These are phyloP conservation scores for Octodon degus DNA, from an alignment of 2,113 vertebrate genomes.

Conservation along the genomic window DNA sequence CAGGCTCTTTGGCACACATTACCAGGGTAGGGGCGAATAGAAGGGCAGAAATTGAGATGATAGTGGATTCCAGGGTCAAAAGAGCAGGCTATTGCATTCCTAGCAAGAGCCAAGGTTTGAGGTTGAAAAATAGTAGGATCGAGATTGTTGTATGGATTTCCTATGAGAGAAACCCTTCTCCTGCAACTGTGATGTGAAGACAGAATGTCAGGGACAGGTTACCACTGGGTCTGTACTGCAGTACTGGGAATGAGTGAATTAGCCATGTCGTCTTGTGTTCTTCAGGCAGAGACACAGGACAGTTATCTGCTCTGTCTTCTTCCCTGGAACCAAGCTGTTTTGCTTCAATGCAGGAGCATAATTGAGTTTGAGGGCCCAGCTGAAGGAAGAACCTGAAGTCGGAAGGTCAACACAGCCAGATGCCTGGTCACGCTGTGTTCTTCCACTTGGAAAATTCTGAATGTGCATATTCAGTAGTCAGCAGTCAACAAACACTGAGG, in stretches of 20 bases:
- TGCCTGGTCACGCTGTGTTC: not conserved
- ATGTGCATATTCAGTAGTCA: not conserved
- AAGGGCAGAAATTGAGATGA: not conserved
- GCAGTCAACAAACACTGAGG: not conserved
- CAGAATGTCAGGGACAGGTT: not conserved
- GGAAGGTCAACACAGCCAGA: not conserved
- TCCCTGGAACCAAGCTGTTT: not conserved
- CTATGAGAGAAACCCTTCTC: not conserved
- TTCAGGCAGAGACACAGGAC: not conserved
- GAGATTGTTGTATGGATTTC: not conserved
- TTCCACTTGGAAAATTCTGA: not conserved
- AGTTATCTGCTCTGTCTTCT: not conserved
- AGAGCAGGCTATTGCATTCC: not conserved
- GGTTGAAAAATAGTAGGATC: not conserved
- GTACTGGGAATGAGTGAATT: fast-evolving
- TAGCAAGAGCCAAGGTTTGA: not conserved
- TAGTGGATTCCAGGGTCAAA: not conserved
- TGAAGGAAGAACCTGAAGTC: not conserved
- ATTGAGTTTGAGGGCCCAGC: not conserved
- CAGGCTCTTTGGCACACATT: not conserved
- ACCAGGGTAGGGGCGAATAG: too few species aligned
- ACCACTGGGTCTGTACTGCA: not conserved
- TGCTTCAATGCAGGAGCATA: not conserved
- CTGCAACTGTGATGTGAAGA: not conserved
- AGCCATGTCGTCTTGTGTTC: not conserved